Conservation (phyloP, 2,113 vertebrate species). For the Mionectes macconnelli region DNA sequence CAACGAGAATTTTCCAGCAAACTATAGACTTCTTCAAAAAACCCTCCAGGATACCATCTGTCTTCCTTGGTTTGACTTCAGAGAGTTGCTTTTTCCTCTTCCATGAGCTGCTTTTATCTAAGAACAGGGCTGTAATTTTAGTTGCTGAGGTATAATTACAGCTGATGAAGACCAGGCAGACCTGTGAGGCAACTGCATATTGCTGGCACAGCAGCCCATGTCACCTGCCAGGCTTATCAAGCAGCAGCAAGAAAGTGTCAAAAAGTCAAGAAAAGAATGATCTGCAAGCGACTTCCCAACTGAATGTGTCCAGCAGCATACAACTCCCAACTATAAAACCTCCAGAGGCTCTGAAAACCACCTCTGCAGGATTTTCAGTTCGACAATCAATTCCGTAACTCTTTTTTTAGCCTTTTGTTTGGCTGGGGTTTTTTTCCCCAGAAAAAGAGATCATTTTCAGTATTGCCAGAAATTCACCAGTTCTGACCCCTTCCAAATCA, state of each 20-base stretch:
- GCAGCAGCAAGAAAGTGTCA: not conserved
- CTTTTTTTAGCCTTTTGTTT: not conserved
- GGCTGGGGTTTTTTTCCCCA: accelerated
- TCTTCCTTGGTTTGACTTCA: not conserved
- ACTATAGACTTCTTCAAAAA: not conserved
- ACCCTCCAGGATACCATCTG: not conserved
- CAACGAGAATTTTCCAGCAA: not conserved
- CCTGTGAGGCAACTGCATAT: not conserved
- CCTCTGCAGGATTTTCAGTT: not conserved
- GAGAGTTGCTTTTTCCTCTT: not conserved
- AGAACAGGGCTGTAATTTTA: not conserved
- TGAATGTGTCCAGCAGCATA: not conserved
- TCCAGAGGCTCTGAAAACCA: not conserved
- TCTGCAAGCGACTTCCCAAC: not conserved
- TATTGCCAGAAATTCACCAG: not conserved
- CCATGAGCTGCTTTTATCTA: not conserved
- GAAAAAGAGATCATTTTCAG: not conserved
- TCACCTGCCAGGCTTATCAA: not conserved
- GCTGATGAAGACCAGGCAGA: not conserved
- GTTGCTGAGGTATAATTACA: not conserved
- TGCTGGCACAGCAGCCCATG: not conserved
- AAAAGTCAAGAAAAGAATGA: not conserved
- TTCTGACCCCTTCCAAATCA: not conserved
- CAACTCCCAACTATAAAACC: not conserved
- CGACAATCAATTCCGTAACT: not conserved